Evolutionary conservation across 2,797 vertebrate genomes (phyloP).

Genomic region (Fringilla coelebs): DNA sequence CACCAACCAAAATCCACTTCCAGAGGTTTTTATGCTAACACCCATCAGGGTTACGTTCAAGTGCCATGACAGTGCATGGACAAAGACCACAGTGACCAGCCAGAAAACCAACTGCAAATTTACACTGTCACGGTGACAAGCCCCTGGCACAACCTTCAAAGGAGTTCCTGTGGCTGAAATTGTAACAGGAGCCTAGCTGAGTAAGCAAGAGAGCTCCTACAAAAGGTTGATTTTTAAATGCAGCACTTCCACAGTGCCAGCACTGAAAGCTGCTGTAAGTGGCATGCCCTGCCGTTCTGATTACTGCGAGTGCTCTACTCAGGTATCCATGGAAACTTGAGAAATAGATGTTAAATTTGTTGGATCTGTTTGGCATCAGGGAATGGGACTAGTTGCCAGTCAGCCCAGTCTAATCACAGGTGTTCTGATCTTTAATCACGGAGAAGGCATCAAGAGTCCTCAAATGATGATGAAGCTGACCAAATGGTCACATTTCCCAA

Average conservation of each 20-base stretch:
- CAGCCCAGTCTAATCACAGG: neutral
- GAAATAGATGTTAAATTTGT: constrained; percentile 55
- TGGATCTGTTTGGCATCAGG: constrained; percentile 15
- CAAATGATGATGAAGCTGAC: neutral
- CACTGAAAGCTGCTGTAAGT: constrained; percentile 11
- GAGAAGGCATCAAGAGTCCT: neutral
- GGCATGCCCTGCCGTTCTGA: constrained; percentile 26
- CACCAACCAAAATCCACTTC: neutral
- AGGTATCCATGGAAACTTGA: constrained; percentile 72
- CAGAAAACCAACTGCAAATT: neutral
- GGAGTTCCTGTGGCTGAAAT: neutral
- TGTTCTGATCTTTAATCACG: neutral
- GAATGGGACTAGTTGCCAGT: neutral
- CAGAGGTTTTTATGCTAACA: neutral
- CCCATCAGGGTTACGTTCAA: neutral
- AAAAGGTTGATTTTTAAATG: neutral
- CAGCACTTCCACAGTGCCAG: constrained; percentile 1
- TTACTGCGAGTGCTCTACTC: constrained; percentile 16
- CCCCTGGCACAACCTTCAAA: neutral
- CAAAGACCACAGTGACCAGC: neutral
- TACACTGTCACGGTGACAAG: neutral
- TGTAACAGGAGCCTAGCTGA: neutral
- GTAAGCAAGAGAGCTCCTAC: neutral
- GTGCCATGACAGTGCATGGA: neutral
- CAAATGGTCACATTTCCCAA: neutral